Evolutionary conservation across 1,140 invertebrate species (phyloP), one percentile per base, ranked within the genome.

Genomic region (Hycleus cichorii): DNA sequence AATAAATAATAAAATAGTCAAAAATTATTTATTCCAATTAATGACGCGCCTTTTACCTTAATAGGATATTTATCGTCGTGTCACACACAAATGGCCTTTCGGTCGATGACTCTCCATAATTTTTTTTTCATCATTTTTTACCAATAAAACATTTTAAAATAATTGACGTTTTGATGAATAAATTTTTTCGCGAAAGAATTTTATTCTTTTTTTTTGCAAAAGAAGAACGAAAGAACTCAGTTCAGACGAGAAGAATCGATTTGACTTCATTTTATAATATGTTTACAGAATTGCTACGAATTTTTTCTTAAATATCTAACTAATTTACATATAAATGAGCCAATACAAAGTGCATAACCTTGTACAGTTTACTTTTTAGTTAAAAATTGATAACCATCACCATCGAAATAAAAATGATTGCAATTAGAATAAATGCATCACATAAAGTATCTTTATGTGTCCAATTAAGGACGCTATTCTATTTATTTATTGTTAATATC

Each of bases 291-390:
- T 53, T 46, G 32, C 32, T 32, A 32, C 32, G 40, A 42, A 42
- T 45, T 47, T 55, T 52, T 58, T 60, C 58, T 48, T 56, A 47
- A 57, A 60, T 60, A 57, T 53, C 47, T 42, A 60, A 50, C 53
- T 53, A 55, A 60, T 63, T 63, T 63, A 25, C 53, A 63, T 63
- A 59, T 51, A 52, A 63, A 63, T 58, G 62, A 63, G 45, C 39
- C 45, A 26, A 63, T 60, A 54, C 47, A 49, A 63, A 63, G 62
- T 63, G 62, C 62, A 60, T 53, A 63, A 57, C 50, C 58, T 60
- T 63, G 62, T 63, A 59, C 55, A 47, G 11, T 55, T 38, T 42
- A 55, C 47, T 55, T 55, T 18, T 47, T 47, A 55, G 47, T 42
- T 49, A 39, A 45, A 60, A 53, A 60, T 60, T 60, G 58, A 60